Conservation (phyloP, 2,797 vertebrate genomes). For the Schizopygopsis pylzovi region DNA sequence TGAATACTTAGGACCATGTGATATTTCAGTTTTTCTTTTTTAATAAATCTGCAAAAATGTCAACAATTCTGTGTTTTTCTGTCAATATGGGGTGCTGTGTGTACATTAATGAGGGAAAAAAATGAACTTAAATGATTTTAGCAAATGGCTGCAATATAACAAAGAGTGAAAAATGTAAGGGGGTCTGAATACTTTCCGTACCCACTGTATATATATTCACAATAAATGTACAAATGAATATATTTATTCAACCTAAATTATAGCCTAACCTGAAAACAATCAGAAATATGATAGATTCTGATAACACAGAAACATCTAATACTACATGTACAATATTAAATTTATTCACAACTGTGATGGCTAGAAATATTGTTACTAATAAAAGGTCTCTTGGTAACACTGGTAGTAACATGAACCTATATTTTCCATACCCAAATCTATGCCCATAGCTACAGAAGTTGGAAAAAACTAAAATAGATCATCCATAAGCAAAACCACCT, state of each 20-base stretch:
- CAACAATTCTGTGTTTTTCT: too few species aligned
- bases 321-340: background rate
- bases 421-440: background rate
- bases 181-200: too few species aligned
- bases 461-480: background rate
- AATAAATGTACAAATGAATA: background rate
- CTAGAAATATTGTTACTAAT: background rate
- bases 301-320: background rate
- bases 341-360: background rate
- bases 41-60: too few species aligned
- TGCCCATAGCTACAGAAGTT: background rate
- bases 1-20: too few species aligned
- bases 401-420: background rate
- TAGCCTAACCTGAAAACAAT: background rate
- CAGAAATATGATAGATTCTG: too few species aligned
- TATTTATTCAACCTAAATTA: background rate
- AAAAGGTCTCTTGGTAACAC: background rate
- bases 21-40: too few species aligned
- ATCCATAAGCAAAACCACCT: conserved; percentile 10
- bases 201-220: background rate
- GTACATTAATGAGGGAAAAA: too few species aligned
- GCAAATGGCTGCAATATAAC: too few species aligned
- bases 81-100: too few species aligned
- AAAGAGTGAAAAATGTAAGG: too few species aligned
- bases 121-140: too few species aligned